phyloP scores from a whole-genome alignment of 2,113 vertebrate genomes.

The Menura novaehollandiae region DNA sequence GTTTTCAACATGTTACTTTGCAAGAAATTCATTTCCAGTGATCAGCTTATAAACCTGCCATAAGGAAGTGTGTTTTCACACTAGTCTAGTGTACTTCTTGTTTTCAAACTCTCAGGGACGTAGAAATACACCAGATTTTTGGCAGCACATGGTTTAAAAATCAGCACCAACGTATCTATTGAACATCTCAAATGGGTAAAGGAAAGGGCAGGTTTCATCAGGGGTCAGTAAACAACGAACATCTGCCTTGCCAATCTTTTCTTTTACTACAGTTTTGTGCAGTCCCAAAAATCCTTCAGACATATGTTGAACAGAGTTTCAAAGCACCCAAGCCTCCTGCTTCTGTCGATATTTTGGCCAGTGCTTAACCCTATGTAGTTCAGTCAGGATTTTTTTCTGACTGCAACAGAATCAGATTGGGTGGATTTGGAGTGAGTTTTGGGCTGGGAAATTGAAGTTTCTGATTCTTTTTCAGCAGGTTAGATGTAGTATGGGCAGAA shows the following conservation, averaged over 20 bases:
- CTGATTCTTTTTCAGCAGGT: background rate
- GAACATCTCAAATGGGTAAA: conserved; percentile 65
- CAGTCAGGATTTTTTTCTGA: conserved; percentile 36
- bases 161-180: conserved; percentile 58
- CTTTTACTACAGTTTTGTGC: conserved; percentile 36
- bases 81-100: conserved; percentile 64
- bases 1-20: conserved; percentile 70
- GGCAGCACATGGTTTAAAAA: conserved; percentile 48
- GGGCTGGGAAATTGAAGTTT: background rate
- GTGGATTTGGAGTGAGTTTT: background rate
- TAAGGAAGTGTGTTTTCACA: conserved; percentile 69
- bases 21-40: conserved; percentile 70
- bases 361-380: conserved; percentile 58
- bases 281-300: conserved; percentile 65
- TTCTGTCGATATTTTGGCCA: conserved; percentile 62
- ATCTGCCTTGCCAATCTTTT: conserved; percentile 69
- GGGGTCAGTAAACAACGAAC: conserved; percentile 69
- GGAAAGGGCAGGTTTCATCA: conserved; percentile 67
- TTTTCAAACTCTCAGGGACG: conserved; percentile 63
- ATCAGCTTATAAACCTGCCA: conserved; percentile 68
- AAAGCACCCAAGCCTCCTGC: conserved; percentile 60
- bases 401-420: background rate
- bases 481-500: background rate
- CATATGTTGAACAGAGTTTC: conserved; percentile 69
- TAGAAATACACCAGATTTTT: conserved; percentile 59